Base-by-base conservation (phyloP, 2,113 vertebrate genomes). In the Lamprotornis superbus region DNA sequence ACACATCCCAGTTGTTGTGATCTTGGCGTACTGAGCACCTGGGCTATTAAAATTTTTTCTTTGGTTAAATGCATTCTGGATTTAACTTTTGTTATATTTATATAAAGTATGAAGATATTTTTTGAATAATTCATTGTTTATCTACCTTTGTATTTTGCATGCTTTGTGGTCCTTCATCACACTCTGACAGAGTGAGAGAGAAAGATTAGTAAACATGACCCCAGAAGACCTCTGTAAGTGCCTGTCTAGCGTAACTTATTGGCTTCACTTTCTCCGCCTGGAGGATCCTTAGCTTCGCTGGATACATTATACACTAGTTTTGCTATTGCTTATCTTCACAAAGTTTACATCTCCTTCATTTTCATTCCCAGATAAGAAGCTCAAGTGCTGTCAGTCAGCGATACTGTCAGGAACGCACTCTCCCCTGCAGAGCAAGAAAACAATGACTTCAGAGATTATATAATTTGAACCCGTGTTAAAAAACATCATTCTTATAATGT, bases 121-220 rank as follows among this genome's bases (percentile, higher is more conserved):
- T 93, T 92, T 87, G 91, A 88, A 89, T 83, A 67, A 85, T 83
- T 92, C 61, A 27, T 89, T 94, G 37, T 88, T 93, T 63, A 44
- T 83, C 83, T 71, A 28, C 74, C 80, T 40, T 87, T 78, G 87
- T 83, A 59, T 49, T 80, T 82, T 89, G 61, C 79, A 74, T 87
- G 95, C 89, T 93, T 94, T 87, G 89, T 93, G 65, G 71, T 93
- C 77, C 85, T 93, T 91, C 91, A 70, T 88, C 90, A 80, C 92
- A 42, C 47, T 70, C 92, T 93, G 94, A 91, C 94, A 95, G 90
- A 96, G 77, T 18, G 42, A 95, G 83, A 49, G 84, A 95, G 94
- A 67, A 70, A 97, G 96, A 97, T 97, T 96, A 97, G 97, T 95
- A 95, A 97, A 97, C 89, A 93, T 91, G 97, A 97, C 97, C 96